Percentiles rank a stretch among this genome's conserved stretches.
phyloP scores from a whole-genome alignment of 2,113 vertebrate species.

The Chelonoidis abingdonii region DNA sequence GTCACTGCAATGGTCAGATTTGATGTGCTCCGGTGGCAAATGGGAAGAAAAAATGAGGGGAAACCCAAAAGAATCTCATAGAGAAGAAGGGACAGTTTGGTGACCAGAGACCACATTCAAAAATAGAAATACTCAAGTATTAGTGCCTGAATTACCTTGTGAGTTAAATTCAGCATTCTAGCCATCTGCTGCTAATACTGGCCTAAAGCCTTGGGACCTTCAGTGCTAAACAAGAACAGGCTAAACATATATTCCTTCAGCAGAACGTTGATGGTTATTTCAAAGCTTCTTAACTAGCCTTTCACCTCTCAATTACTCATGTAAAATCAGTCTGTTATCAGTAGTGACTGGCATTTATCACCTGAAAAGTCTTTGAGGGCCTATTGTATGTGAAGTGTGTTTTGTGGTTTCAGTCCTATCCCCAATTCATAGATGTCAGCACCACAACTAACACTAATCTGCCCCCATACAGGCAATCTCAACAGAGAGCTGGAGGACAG shows the following conservation, averaged over 20 bases:
- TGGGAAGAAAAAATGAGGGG: rapidly evolving
- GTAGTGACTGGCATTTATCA: not conserved
- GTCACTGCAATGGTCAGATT: not conserved
- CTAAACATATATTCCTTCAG: not conserved
- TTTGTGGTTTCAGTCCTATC: not conserved
- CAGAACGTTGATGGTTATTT: not conserved
- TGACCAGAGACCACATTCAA: not conserved
- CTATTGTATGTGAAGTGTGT: not conserved
- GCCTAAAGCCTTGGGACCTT: not conserved
- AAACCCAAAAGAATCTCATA: rapidly evolving
- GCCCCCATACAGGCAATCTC: not conserved
- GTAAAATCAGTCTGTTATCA: not conserved
- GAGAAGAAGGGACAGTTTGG: not conserved
- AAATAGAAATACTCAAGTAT: not conserved
- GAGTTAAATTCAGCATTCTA: not conserved
- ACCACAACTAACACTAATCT: not conserved
- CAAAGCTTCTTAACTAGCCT: not conserved
- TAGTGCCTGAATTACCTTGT: not conserved
- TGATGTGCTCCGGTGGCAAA: not conserved
- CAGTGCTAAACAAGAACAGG: conserved; percentile 27
- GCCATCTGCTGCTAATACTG: not conserved
- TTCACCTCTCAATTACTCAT: not conserved
- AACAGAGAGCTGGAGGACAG: not conserved
- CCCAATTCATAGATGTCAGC: not conserved
- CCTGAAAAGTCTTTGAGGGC: not conserved